Conservation (phyloP, 37 sponge, comb jelly and placozoan species). For the Spongilla lacustris region DNA sequence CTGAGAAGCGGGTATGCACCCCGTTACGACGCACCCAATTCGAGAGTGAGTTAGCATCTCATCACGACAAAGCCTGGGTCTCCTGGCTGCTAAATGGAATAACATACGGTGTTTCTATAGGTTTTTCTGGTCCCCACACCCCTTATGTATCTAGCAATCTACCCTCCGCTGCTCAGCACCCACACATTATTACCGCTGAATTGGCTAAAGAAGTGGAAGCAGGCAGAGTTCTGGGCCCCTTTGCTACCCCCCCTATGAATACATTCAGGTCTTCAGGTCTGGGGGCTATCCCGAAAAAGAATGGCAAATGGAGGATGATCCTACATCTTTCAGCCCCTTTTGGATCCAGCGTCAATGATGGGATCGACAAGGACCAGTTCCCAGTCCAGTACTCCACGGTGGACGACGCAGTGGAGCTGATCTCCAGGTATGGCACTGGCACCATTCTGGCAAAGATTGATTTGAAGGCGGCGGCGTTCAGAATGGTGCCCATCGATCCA, state of each 20-base stretch:
- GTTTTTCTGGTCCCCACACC: conserved; percentile 32
- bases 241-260: neutral
- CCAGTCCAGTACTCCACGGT: conserved; percentile 13
- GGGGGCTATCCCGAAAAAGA: conserved; percentile 14
- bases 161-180: conserved; percentile 23
- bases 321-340: conserved; percentile 23
- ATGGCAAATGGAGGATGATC: conserved; percentile 15
- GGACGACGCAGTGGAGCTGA: conserved; percentile 15
- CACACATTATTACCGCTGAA: conserved; percentile 12
- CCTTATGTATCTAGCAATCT: conserved; percentile 12
- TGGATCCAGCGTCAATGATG: conserved; percentile 26
- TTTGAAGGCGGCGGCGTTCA: conserved; percentile 11
- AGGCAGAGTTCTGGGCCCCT: conserved; percentile 7
- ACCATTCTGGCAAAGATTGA: conserved; percentile 18
- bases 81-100: conserved; percentile 23
- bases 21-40: neutral
- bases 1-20: conserved; percentile 9
- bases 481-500: conserved; percentile 23
- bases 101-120: conserved; percentile 13
- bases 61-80: conserved; percentile 36
- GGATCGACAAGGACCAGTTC: conserved; percentile 9
- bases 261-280: neutral
- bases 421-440: neutral
- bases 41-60: conserved; percentile 23
- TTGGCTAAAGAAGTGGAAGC: neutral